phyloP scores from a whole-genome alignment of 2,113 vertebrate species.

The Chaetura pelagica region DNA sequence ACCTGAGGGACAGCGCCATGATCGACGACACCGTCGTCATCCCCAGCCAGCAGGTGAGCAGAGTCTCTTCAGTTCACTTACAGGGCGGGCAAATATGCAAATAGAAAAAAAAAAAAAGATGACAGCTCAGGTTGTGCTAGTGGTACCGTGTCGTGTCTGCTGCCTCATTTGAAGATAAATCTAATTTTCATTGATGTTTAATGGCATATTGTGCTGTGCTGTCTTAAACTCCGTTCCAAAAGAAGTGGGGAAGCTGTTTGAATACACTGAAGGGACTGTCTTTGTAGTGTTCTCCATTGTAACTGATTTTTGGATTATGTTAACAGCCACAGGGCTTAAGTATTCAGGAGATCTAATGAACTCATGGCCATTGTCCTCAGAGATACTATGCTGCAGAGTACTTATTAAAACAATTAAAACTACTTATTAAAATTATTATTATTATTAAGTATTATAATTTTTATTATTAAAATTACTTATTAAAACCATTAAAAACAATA shows the following conservation, averaged over 20 bases:
- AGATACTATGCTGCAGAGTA: background rate
- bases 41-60: conserved; percentile 87
- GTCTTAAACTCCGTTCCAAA: background rate
- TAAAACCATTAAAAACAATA: no score
- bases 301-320: background rate
- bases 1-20: conserved; percentile 87
- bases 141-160: accelerated
- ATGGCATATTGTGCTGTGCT: background rate
- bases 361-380: background rate
- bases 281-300: background rate
- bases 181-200: background rate
- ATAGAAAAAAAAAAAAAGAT: background rate
- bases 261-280: background rate
- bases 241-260: background rate
- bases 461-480: no score
- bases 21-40: conserved; percentile 88
- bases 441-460: no score
- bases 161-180: background rate
- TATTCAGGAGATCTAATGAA: background rate
- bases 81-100: background rate
- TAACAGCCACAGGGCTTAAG: background rate
- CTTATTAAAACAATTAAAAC: no score
- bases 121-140: background rate
- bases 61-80: background rate
- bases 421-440: no score